These are phyloP conservation scores for Stenodera caucasica DNA, from an alignment of 2,888 invertebrate genomes.

Conservation along the genomic window DNA sequence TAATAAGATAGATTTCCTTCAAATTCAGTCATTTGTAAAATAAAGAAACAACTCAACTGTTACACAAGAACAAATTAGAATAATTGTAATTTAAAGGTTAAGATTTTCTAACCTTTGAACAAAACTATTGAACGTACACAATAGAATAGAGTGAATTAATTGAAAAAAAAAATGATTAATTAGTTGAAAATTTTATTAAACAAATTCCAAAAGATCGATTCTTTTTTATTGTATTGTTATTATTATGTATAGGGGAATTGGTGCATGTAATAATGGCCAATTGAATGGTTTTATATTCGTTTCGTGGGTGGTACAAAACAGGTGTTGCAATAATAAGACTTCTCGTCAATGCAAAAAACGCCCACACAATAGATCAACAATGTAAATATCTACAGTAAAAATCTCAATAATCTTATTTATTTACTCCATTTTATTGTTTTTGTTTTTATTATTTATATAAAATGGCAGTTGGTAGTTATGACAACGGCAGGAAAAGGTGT, in stretches of 20 bases:
- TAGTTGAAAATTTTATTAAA: too few species aligned
- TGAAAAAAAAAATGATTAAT: too few species aligned
- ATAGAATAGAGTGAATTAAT: too few species aligned
- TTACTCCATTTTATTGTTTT: too few species aligned
- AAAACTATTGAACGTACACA: too few species aligned
- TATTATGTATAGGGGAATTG: background rate
- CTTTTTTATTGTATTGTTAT: background rate
- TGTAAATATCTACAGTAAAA: background rate
- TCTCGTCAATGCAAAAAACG: slow-evolving; percentile 5
- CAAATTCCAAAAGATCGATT: too few species aligned
- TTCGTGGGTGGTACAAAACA: slow-evolving; percentile 22
- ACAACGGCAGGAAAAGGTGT: slow-evolving; percentile 4
- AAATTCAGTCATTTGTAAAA: background rate
- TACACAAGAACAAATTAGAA: background rate
- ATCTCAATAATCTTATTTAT: background rate
- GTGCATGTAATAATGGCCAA: slow-evolving; percentile 10
- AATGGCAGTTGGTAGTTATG: background rate
- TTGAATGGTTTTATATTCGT: background rate
- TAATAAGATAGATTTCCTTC: too few species aligned
- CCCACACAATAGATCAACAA: slow-evolving; percentile 21
- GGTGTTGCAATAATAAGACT: slow-evolving; percentile 22
- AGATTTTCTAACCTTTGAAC: too few species aligned
- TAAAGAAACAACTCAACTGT: background rate
- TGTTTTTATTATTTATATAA: too few species aligned
- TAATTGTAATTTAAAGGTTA: background rate